These are phyloP conservation scores for Pseudomyrmex sp. DNA, from an alignment of 1,140 invertebrate species.

Conservation along the genomic window DNA sequence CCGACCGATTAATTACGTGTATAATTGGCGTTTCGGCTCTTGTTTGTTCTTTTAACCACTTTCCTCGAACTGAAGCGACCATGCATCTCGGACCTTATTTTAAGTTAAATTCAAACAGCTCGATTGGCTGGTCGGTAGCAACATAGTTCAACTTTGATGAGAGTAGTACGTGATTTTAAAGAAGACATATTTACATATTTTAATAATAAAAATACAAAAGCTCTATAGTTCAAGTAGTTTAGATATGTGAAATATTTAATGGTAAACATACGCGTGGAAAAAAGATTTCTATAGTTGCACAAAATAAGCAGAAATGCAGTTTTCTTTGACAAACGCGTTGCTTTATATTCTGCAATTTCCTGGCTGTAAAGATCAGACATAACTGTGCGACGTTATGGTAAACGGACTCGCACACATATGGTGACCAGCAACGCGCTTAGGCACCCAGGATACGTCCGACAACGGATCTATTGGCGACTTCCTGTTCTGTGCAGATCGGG, in stretches of 20 bases:
- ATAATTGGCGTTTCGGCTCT: conserved; percentile 40
- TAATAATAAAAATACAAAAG: background rate
- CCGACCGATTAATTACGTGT: conserved; percentile 44
- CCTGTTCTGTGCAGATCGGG: background rate
- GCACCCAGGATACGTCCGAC: background rate
- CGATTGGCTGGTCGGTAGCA: background rate
- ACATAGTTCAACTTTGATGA: background rate
- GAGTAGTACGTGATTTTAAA: background rate
- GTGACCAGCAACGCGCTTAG: conserved; percentile 10
- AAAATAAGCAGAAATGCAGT: background rate
- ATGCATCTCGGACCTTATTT: conserved; percentile 13
- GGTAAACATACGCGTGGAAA: background rate
- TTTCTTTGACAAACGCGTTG: background rate
- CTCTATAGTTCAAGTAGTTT: background rate
- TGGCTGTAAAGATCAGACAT: conserved; percentile 21
- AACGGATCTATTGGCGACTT: conserved; percentile 18
- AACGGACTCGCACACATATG: conserved; percentile 15
- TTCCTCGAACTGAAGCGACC: background rate
- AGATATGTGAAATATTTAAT: background rate
- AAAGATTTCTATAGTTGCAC: too few species aligned
- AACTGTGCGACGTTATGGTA: too few species aligned
- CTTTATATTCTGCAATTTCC: background rate
- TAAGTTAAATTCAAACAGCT: conserved; percentile 11
- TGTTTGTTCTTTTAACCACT: conserved; percentile 33
- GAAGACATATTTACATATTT: background rate